A percentile compares a stretch with the other conserved stretches of the same genome.
These are phyloP conservation scores for Drosophila sproati DNA, from an alignment of 1,140 invertebrate genomes.

Conservation along the genomic window DNA sequence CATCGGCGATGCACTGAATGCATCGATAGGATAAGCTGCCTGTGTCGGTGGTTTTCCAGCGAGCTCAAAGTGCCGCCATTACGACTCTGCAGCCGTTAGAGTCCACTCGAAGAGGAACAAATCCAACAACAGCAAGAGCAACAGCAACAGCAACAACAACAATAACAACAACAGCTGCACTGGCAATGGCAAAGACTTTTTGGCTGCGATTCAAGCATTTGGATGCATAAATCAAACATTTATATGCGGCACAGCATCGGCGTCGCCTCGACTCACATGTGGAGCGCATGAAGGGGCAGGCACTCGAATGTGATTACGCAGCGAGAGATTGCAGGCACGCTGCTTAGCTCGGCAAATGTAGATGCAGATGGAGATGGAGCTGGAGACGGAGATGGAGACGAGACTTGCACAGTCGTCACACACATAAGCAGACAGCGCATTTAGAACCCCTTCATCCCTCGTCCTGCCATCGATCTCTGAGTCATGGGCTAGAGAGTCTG, in stretches of 20 bases:
- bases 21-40: slow-evolving; percentile 58
- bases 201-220: slow-evolving; percentile 81
- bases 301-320: slow-evolving; percentile 82
- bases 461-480: slow-evolving; percentile 54
- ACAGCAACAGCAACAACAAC: slow-evolving; percentile 47
- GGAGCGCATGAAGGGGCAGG: slow-evolving; percentile 53
- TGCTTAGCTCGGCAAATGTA: slow-evolving; percentile 14
- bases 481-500: slow-evolving; percentile 52
- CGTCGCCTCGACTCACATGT: slow-evolving; percentile 76
- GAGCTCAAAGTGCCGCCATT: slow-evolving; percentile 80
- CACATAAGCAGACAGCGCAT: slow-evolving; percentile 39
- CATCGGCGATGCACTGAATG: slow-evolving; percentile 51
- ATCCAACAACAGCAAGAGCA: slow-evolving; percentile 47
- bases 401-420: slow-evolving; percentile 51
- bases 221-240: slow-evolving; percentile 83
- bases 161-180: slow-evolving; percentile 61
- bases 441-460: slow-evolving; percentile 14
- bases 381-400: slow-evolving; percentile 41
- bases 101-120: slow-evolving; percentile 25
- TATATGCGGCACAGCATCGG: slow-evolving; percentile 79
- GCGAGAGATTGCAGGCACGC: slow-evolving; percentile 67
- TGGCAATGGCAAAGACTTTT: slow-evolving; percentile 69
- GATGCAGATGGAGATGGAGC: slow-evolving; percentile 25
- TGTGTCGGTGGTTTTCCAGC: slow-evolving; percentile 62
- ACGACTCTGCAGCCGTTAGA: slow-evolving; percentile 33